phyloP scores from a whole-genome alignment of 2,888 invertebrate genomes.

The Ophion slaviceki region DNA sequence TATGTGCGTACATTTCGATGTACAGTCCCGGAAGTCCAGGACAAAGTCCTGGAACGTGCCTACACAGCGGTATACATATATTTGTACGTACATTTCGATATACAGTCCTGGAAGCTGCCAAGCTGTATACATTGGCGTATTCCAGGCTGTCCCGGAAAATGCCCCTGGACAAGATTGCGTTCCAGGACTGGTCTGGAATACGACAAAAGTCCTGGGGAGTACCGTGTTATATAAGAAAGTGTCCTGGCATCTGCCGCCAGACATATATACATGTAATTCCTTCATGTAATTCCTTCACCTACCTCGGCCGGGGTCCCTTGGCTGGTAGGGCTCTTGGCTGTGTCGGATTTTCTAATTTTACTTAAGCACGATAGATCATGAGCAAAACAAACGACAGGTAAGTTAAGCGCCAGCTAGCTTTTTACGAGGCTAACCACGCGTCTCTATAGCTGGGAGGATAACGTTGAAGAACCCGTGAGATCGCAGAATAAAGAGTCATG shows the following conservation, averaged over 20 bases:
- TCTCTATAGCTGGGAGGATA: too few species aligned
- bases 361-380: too few species aligned
- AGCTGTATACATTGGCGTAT: background rate
- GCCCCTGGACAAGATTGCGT: conserved; percentile 14
- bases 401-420: too few species aligned
- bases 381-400: too few species aligned
- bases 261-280: background rate
- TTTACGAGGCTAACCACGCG: too few species aligned
- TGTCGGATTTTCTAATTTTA: too few species aligned
- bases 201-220: conserved; percentile 39
- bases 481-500: too few species aligned
- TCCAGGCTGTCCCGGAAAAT: conserved; percentile 16
- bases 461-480: too few species aligned
- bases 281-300: too few species aligned
- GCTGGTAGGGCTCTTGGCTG: too few species aligned
- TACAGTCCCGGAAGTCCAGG: background rate
- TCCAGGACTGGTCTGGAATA: conserved; percentile 41
- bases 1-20: background rate
- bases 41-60: background rate
- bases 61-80: background rate
- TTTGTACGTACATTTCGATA: background rate
- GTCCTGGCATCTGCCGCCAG: conserved; percentile 25
- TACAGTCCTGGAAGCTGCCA: background rate
- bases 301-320: too few species aligned
- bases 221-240: conserved; percentile 7